Conservation (phyloP, 1,140 invertebrate genomes). For the Zophobas atratus region DNA sequence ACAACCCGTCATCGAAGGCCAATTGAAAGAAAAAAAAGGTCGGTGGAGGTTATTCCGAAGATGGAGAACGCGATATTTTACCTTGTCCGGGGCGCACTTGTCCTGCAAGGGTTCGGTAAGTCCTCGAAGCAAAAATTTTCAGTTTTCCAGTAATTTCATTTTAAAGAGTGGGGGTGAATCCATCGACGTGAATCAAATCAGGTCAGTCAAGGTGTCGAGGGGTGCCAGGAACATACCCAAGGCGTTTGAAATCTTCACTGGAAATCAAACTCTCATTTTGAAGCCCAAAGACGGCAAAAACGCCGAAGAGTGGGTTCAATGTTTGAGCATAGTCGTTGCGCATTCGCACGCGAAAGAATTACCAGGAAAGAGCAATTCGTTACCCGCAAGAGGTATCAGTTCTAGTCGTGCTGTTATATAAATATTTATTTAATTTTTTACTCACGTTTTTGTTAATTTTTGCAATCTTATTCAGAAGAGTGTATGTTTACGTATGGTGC, state of each 20-base stretch:
- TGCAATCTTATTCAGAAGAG: too few species aligned
- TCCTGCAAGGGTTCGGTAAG: constrained; percentile 89
- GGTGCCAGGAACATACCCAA: constrained; percentile 92
- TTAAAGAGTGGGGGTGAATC: constrained; percentile 79
- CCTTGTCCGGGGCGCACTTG: constrained; percentile 90
- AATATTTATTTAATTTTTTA: constrained; percentile 27
- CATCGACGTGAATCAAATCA: constrained; percentile 92
- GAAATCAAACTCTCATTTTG: constrained; percentile 90
- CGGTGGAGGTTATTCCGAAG: constrained; percentile 91
- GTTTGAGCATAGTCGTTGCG: constrained; percentile 89
- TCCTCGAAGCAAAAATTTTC: constrained; percentile 48
- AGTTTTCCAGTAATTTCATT: constrained; percentile 37
- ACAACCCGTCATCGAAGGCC: constrained; percentile 88
- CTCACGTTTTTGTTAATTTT: not conserved
- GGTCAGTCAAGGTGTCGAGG: constrained; percentile 90
- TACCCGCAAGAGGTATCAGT: constrained; percentile 74
- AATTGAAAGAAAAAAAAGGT: constrained; percentile 96
- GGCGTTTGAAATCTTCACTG: constrained; percentile 97
- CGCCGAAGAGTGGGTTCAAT: constrained; percentile 95
- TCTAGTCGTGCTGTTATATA: constrained; percentile 64
- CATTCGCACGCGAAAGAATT: constrained; percentile 82
- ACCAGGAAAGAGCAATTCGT: constrained; percentile 78
- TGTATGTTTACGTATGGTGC: not conserved
- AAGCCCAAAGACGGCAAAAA: constrained; percentile 96
- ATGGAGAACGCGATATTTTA: constrained; percentile 95